phyloP scores from a whole-genome alignment of 2,113 vertebrate genomes.

The Sprattus sprattus region DNA sequence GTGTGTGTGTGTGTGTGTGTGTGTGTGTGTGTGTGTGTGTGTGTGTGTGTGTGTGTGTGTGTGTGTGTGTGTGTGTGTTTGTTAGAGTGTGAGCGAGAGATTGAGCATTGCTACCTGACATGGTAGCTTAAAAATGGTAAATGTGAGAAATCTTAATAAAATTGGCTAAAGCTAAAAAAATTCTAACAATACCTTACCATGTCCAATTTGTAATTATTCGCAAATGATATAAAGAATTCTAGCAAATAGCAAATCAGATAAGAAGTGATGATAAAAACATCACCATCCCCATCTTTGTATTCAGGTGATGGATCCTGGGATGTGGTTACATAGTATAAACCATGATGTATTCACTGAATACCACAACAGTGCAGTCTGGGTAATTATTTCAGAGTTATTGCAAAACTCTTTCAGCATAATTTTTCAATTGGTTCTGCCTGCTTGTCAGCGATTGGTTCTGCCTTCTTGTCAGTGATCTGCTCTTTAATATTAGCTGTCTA shows the following conservation, averaged over 20 bases:
- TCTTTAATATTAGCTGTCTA: not conserved
- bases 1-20: conserved; percentile 1
- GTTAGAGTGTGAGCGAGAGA: no score
- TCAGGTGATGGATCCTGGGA: no score
- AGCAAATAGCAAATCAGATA: no score
- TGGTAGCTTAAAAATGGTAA: not conserved
- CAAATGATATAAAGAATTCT: no score
- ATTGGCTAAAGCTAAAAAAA: not conserved
- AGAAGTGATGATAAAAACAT: no score
- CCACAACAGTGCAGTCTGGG: not conserved
- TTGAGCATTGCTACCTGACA: not conserved
- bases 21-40: conserved; percentile 40
- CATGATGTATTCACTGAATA: not conserved
- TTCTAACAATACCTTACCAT: no score
- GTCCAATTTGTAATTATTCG: no score
- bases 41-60: conserved; percentile 48
- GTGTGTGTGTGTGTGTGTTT: no score
- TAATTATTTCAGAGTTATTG: not conserved
- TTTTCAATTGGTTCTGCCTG: not conserved
- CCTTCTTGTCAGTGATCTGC: not conserved
- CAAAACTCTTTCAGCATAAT: no score
- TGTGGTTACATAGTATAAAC: not conserved
- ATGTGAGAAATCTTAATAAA: not conserved
- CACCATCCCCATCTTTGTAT: no score
- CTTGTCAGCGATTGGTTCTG: not conserved